Evolutionary conservation across 2,113 vertebrate genomes (phyloP), one percentile per base, ranked within the genome.

Genomic region (Urocynchramus pylzowi): DNA sequence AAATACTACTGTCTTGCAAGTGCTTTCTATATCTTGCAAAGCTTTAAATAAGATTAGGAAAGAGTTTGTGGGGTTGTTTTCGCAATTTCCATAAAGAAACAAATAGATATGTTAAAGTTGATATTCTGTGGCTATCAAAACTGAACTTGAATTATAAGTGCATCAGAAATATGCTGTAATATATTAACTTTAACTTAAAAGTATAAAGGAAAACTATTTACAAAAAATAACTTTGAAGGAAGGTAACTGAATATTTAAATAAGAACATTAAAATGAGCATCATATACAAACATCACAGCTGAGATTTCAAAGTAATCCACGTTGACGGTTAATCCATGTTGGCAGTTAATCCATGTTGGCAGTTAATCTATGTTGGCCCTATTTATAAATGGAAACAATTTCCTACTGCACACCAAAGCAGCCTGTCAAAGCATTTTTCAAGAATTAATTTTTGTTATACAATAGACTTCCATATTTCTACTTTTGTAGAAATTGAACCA

Each of bases 21-120:
- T 71, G 63, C 56, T 84, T 94, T 86, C 71, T 64, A 5, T 24
- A 53, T 74, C 56, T 91, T 90, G 15, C 15, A 75, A 87, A 84
- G 39, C 31, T 97, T 96, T 95, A 95, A 91, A 76, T 95, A 94
- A 91, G 64, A 45, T 59, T 64, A 84, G 3, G 27, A 44, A 86
- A 19, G 26, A 75, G 33, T 37, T 16, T 47, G 54, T 61, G 21
- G 23, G 22, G 2, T 44, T 64, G 11, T 7, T 83, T 70, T 80
- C 50, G 31, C 22, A 22, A 18, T 86, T 96, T 95, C 89, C 61
- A n/a, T 96, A 86, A 87, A 84, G 70, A 96, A 97, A 95, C 33
- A 91, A 87, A 70, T 35, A 59, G 24, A 67, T 65, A 63, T 12
- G 65, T 90, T 54, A 90, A 94, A 96, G 68, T 10, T 78, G 45